Evolutionary conservation across 2,888 invertebrate species (phyloP).

Genomic region (Tetragonula carbonaria): DNA sequence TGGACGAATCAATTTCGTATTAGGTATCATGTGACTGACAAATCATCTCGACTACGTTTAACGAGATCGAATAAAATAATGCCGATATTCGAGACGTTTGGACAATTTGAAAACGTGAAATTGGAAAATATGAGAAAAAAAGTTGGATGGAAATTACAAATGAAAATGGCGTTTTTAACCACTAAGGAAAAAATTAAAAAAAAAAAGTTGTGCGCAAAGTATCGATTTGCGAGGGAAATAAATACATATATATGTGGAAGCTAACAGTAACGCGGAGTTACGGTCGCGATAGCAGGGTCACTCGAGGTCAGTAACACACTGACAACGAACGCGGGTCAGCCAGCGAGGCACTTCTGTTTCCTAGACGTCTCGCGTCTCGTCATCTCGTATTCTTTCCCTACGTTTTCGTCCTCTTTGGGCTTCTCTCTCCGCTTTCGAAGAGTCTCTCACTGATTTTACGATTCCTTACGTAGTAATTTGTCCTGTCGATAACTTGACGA

Average conservation of each 20-base stretch:
- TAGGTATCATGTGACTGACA: no score
- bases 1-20: neutral
- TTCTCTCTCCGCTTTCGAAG: neutral
- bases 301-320: slow-evolving; percentile 83
- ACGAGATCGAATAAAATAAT: neutral
- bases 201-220: neutral
- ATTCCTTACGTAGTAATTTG: neutral
- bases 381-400: slow-evolving; percentile 4
- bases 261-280: slow-evolving; percentile 77
- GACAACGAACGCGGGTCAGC: slow-evolving; percentile 71
- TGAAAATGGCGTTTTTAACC: neutral
- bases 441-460: neutral
- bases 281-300: slow-evolving; percentile 81
- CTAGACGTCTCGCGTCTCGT: slow-evolving; percentile 34
- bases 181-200: no score
- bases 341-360: slow-evolving; percentile 56
- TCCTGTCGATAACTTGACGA: neutral
- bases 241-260: slow-evolving; percentile 72
- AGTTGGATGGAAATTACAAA: neutral
- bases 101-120: neutral
- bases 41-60: neutral
- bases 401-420: neutral
- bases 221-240: slow-evolving; percentile 46
- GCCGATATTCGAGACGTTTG: neutral
- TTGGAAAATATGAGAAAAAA: neutral